Percentiles rank a stretch among this genome's conserved stretches.
These are phyloP conservation scores for Chionis minor DNA, from an alignment of 2,113 vertebrate genomes.

Conservation along the genomic window DNA sequence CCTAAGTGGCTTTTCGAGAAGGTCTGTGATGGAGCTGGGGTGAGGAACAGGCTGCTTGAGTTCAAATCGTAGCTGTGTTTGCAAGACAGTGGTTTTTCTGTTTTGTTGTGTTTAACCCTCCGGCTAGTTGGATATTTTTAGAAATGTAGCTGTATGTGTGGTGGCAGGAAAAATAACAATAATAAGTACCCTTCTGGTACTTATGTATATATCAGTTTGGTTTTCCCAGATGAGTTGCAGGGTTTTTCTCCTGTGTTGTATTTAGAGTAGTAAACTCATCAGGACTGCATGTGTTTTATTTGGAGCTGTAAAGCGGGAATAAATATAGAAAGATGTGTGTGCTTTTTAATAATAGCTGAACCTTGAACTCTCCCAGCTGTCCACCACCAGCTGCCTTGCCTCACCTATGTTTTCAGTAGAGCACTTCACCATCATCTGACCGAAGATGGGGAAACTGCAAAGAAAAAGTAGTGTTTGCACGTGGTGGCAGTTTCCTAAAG, in stretches of 20 bases:
- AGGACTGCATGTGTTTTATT: slow-evolving; percentile 6
- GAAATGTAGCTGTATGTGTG: background rate
- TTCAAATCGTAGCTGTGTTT: background rate
- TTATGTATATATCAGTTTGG: background rate
- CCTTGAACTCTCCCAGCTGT: slow-evolving; percentile 24
- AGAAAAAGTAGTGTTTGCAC: background rate
- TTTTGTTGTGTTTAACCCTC: background rate
- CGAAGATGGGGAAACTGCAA: background rate
- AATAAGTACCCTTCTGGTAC: background rate
- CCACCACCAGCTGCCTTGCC: background rate
- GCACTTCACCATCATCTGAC: background rate
- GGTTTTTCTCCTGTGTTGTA: background rate
- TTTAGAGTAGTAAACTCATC: slow-evolving; percentile 24
- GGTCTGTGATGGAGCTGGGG: background rate
- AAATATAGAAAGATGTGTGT: slow-evolving; percentile 39
- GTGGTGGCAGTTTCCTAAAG: background rate
- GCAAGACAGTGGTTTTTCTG: background rate
- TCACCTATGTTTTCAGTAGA: slow-evolving; percentile 4
- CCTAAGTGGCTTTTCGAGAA: rapidly evolving
- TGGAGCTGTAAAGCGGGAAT: slow-evolving; percentile 1
- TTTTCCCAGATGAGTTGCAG: background rate
- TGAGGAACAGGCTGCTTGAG: background rate
- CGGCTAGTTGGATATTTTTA: background rate
- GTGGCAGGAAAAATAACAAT: background rate
- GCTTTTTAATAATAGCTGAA: slow-evolving; percentile 38